Base-by-base conservation (phyloP, 1,140 invertebrate species). In the Lasioglossum albipes region DNA sequence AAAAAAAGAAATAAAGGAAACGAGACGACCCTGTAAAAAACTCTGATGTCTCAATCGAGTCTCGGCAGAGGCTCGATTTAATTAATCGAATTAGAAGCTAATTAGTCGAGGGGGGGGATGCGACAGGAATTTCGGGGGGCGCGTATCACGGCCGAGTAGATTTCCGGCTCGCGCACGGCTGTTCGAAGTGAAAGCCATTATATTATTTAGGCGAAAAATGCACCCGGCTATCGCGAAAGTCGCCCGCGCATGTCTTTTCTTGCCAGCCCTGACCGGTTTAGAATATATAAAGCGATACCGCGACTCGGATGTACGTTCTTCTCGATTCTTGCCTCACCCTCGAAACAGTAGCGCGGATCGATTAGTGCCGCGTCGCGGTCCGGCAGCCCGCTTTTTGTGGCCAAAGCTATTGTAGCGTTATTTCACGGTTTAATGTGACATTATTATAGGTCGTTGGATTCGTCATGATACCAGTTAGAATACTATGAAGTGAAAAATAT, bases 141-240 rank as follows among this genome's bases (percentile, higher is more conserved):
- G 9, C 45, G 52, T 70, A 81, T 84, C 75, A 82, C 85, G 69
- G 36, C 67, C 82, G 71, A 69, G 75, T 52, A 73, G 62, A 84
- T 87, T 68, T 69, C 71, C 81, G 81, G 70, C 72, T 79, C 70
- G 59, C 62, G 59, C 27, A 27, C 5, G 36, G 3, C 36, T 36
- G 36, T 36, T 36, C 77, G 89, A 91, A 93, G 92, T 93, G 92
- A 93, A 93, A 93, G 92, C 91, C 84, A 92, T 92, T 92, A 92
- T 91, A 91, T 91, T 91, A 91, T 91, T 91, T 92, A 81, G 72
- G 83, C 82, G 77, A 84, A 87, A 59, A 85, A 86, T 36, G 85
- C 86, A 75, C 83, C 80, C 70, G 75, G 87, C 79, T 88, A 88
- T 88, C 89, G 89, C 88, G 91, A 92, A 90, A 91, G 90, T 90